Conservation (phyloP, 1,140 invertebrate species). For the Dendrolimus punctatus region DNA sequence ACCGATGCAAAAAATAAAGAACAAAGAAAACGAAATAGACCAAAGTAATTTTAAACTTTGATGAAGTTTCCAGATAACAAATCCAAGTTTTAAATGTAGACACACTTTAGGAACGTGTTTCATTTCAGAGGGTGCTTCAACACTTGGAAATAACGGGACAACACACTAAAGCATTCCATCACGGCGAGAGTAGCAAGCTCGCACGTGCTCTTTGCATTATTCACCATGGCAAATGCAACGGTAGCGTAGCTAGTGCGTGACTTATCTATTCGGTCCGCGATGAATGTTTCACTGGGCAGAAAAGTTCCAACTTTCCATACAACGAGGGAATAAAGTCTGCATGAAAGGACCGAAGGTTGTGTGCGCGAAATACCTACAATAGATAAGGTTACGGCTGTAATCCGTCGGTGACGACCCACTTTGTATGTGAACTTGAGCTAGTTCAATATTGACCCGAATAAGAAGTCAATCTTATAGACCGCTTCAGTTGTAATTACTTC, state of each 20-base stretch:
- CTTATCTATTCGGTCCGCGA: conserved; percentile 39
- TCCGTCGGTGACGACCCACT: conserved; percentile 5
- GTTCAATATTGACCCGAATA: no score
- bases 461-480: no score
- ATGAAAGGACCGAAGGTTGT: conserved; percentile 8
- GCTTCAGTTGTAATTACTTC: no score
- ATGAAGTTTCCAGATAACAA: conserved; percentile 4
- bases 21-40: background rate
- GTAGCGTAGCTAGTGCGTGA: conserved; percentile 31
- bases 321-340: conserved; percentile 8
- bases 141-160: conserved; percentile 25
- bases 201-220: conserved; percentile 57
- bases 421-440: conserved; percentile 6
- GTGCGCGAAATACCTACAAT: conserved; percentile 10
- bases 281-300: conserved; percentile 35
- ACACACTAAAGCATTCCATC: conserved; percentile 42
- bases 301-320: conserved; percentile 17
- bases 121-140: conserved; percentile 10
- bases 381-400: conserved; percentile 7
- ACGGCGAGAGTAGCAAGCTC: conserved; percentile 25
- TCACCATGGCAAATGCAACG: conserved; percentile 52
- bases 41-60: no score
- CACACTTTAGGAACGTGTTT: conserved; percentile 10
- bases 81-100: conserved; percentile 9
- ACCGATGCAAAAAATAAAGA: background rate